phyloP scores from a whole-genome alignment of 2,888 invertebrate species.

The Rhagium mordax region DNA sequence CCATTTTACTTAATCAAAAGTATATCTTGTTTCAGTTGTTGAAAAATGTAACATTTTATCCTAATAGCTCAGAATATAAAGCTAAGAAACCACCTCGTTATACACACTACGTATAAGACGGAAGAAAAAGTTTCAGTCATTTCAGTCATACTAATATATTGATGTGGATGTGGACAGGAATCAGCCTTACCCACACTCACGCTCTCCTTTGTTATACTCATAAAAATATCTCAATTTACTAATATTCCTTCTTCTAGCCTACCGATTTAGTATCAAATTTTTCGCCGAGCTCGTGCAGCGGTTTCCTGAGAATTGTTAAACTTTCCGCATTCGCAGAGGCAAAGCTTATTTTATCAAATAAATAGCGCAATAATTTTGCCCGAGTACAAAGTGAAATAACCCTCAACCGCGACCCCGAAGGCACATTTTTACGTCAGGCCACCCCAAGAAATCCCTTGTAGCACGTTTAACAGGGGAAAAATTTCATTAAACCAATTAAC shows the following conservation, averaged over 20 bases:
- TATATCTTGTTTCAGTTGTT: too few species aligned
- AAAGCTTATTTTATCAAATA: conserved; percentile 1
- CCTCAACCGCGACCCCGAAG: conserved; percentile 25
- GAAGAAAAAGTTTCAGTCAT: too few species aligned
- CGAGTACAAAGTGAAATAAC: conserved; percentile 29
- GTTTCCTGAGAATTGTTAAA: background rate
- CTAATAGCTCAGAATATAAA: too few species aligned
- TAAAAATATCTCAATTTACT: too few species aligned
- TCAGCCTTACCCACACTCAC: too few species aligned
- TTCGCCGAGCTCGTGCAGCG: background rate
- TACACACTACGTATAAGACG: too few species aligned
- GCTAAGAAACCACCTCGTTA: too few species aligned
- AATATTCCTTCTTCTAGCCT: background rate
- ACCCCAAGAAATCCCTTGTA: conserved; percentile 37
- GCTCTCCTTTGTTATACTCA: too few species aligned
- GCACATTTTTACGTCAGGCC: conserved; percentile 39
- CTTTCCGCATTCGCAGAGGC: background rate
- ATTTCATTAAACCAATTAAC: conserved; percentile 51
- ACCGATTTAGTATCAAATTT: background rate
- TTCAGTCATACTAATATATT: too few species aligned
- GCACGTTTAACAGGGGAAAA: conserved; percentile 42
- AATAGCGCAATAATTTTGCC: conserved; percentile 9
- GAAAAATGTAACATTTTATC: too few species aligned
- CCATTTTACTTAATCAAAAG: too few species aligned
- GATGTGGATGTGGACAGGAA: too few species aligned